A percentile compares a stretch with the other conserved stretches of the same genome.
phyloP scores from a whole-genome alignment of 37 sponge, comb jelly and placozoan genomes.

The Crambe crambe region DNA sequence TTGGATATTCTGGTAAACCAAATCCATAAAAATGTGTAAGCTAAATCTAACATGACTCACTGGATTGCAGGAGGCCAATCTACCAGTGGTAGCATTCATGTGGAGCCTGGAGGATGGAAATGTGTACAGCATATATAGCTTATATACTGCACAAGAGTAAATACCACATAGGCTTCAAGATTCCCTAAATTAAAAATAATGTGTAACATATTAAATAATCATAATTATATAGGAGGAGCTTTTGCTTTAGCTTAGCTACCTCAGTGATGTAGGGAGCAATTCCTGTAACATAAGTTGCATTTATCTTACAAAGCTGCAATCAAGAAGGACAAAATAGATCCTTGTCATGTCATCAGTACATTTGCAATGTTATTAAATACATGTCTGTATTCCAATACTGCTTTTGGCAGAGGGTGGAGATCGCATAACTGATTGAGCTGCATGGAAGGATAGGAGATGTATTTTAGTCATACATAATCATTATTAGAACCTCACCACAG shows the following conservation, averaged over 20 bases:
- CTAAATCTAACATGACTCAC: slow-evolving; percentile 25
- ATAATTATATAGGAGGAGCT: background rate
- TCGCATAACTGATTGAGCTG: slow-evolving; percentile 74
- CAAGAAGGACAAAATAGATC: background rate
- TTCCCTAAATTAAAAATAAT: slow-evolving; percentile 16
- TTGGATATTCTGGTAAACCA: slow-evolving; percentile 67
- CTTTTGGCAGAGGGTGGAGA: slow-evolving; percentile 77
- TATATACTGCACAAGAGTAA: background rate
- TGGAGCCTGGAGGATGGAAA: slow-evolving; percentile 46
- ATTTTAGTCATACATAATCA: background rate
- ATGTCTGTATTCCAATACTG: slow-evolving; percentile 83
- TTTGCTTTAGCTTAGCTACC: slow-evolving; percentile 20
- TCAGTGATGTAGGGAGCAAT: slow-evolving; percentile 41
- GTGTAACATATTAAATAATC: background rate
- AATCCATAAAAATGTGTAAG: background rate
- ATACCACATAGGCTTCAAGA: slow-evolving; percentile 62
- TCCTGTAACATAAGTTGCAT: slow-evolving; percentile 69
- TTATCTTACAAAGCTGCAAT: slow-evolving; percentile 59
- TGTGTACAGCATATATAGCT: background rate
- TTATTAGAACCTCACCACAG: slow-evolving; percentile 46
- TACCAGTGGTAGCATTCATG: slow-evolving; percentile 66
- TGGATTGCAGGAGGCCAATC: slow-evolving; percentile 61
- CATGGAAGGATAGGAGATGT: background rate
- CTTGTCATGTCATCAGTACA: too few relatives aligned
- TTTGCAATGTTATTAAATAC: slow-evolving; percentile 8